Evolutionary conservation across 2,888 invertebrate genomes (phyloP).

Genomic region (Octodonta nipae): DNA sequence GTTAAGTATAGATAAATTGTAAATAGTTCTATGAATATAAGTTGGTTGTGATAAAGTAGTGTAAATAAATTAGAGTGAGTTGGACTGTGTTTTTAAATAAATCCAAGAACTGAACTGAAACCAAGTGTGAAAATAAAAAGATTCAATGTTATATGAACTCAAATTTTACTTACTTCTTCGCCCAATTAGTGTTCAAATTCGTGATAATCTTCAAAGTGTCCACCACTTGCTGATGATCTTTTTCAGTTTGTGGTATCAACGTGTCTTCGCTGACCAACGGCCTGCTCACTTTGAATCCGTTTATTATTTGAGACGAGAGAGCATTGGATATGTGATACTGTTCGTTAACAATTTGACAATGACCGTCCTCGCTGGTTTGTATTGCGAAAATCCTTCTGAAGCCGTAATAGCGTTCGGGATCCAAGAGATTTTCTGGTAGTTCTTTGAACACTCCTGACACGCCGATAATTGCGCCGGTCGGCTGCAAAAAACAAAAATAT

Average conservation of each 20-base stretch:
- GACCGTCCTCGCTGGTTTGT: slow-evolving; percentile 37
- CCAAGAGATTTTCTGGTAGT: slow-evolving; percentile 34
- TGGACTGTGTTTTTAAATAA: too few species aligned
- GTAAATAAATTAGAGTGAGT: too few species aligned
- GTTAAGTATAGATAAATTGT: too few species aligned
- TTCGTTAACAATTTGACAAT: slow-evolving; percentile 55
- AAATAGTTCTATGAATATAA: too few species aligned
- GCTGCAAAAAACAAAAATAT: too few species aligned
- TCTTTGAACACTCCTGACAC: slow-evolving; percentile 55
- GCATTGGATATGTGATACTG: slow-evolving; percentile 46
- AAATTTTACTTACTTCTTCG: slow-evolving; percentile 25
- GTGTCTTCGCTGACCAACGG: slow-evolving; percentile 12
- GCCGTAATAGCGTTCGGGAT: slow-evolving; percentile 36
- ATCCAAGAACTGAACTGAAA: too few species aligned
- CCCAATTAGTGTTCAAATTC: slow-evolving; percentile 26
- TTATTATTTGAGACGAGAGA: slow-evolving; percentile 19
- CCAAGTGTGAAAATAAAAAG: too few species aligned
- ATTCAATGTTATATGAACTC: too few species aligned
- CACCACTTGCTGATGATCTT: slow-evolving; percentile 23
- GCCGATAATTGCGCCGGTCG: slow-evolving; percentile 39
- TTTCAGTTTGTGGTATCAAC: slow-evolving; percentile 15
- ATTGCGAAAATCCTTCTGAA: slow-evolving; percentile 49
- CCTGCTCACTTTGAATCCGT: slow-evolving; percentile 22
- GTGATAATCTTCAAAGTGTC: slow-evolving; percentile 24
- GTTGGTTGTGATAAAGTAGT: too few species aligned